Percentiles rank a stretch among this genome's conserved stretches.
Conservation (phyloP, 2,797 vertebrate species). For the Gymnoscopelus microlampas region DNA sequence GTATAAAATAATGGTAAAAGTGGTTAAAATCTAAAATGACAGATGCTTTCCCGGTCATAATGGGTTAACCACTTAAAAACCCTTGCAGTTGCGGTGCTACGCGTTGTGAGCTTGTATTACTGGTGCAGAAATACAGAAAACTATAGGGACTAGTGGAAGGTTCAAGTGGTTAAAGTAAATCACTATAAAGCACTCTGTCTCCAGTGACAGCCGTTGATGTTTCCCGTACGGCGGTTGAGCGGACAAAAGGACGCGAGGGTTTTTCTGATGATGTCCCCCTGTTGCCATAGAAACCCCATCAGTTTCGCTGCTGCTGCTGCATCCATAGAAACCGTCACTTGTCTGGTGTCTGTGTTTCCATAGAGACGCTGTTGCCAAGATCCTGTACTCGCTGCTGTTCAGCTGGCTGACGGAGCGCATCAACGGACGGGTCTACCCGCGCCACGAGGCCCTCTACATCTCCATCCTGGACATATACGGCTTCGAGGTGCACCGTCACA, state of each 20-base stretch:
- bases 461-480: constrained; percentile 97
- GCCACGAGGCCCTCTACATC: constrained; percentile 88
- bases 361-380: constrained; percentile 95
- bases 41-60: too few species aligned
- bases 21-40: too few species aligned
- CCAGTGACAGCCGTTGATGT: constrained; percentile 57
- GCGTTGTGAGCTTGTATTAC: too few species aligned
- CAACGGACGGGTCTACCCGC: constrained; percentile 91
- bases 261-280: constrained; percentile 72
- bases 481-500: constrained; percentile 86
- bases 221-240: constrained; percentile 60
- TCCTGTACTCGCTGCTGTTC: constrained; percentile 94
- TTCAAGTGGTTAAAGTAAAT: too few species aligned
- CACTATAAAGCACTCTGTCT: background rate
- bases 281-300: constrained; percentile 76
- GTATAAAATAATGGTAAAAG: too few species aligned
- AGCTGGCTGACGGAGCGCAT: constrained; percentile 92
- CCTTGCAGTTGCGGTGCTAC: too few species aligned
- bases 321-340: constrained; percentile 71
- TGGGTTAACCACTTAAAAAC: too few species aligned
- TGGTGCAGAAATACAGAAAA: too few species aligned
- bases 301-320: too few species aligned
- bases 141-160: too few species aligned
- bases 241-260: constrained; percentile 67
- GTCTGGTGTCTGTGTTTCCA: constrained; percentile 73